Evolutionary conservation across 1,140 invertebrate genomes (phyloP).

Genomic region (Amphibalanus amphitrite): DNA sequence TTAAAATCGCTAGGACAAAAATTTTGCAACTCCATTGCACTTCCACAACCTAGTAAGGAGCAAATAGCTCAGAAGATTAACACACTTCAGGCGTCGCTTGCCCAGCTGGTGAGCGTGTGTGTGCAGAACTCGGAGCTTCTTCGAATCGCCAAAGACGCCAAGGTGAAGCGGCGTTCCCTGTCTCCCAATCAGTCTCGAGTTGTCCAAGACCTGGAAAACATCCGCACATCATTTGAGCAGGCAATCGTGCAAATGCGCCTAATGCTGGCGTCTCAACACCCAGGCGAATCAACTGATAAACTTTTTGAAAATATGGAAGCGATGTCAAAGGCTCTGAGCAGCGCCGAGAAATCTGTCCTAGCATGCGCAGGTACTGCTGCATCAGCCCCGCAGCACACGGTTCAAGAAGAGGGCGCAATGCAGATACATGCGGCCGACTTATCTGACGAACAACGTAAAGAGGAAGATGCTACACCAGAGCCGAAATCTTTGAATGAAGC

Average conservation of each 20-base stretch:
- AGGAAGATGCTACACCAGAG: background rate
- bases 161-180: background rate
- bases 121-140: background rate
- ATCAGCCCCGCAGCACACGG: background rate
- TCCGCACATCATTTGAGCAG: background rate
- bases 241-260: background rate
- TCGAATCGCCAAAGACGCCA: background rate
- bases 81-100: background rate
- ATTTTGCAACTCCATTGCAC: background rate
- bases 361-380: background rate
- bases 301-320: background rate
- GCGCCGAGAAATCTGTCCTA: background rate
- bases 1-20: background rate
- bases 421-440: background rate
- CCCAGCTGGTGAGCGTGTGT: background rate
- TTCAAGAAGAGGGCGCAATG: background rate
- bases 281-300: background rate
- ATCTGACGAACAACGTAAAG: background rate
- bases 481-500: background rate
- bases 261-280: background rate
- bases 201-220: background rate
- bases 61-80: background rate
- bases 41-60: background rate
- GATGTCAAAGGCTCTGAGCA: background rate
- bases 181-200: background rate